Base-by-base conservation (phyloP, 2,888 invertebrate genomes). In the Conus canariensis region DNA sequence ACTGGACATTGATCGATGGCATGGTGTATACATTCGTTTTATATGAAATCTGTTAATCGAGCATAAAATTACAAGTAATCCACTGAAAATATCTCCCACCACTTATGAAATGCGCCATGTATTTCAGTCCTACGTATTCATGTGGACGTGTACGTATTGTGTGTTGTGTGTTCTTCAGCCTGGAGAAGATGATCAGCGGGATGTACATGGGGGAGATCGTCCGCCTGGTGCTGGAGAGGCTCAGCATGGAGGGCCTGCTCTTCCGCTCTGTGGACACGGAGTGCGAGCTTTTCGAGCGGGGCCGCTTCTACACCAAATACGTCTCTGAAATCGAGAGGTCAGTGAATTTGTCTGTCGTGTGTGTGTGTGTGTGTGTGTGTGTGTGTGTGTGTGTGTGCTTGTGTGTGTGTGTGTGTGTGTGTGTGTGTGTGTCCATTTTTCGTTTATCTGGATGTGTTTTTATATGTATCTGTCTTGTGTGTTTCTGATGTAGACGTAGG, bases 191-290 rank as follows among this genome's bases (percentile, higher is more conserved):
- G 98, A 99, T 99, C 95, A 99, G 99, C 4, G 99, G 99, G 92
- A 99, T 99, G 99, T 99, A 99, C 96, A 98, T 99, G 98, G 99
- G 99, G 19, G 99, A 99, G 96, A 96, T 99, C 92, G 98, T 98
- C 12, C 97, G 99, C 90, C 97, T 98, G 87, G 98, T 98, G 14
- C 97, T 99, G 89, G 98, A 98, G 88, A 98, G 98, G 95, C 98
- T 99, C 95, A 98, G 98, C 14, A 93, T 95, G 89, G 94, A 95
- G 83, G 94, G 94, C 9, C 97, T 98, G 0, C 96, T 99, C 8
- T 99, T 99, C 96, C 97, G 97, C 14, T 99, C 99, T 0, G 97
- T 97, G 93, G 97, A 98, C 19, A 98, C 98, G 0, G 98, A 98
- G 93, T 92, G 92, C 85, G 97, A 97, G 74, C 97, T 99, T 56